These are phyloP conservation scores for Zelleria hepariella DNA, from an alignment of 2,888 invertebrate genomes.

Conservation along the genomic window DNA sequence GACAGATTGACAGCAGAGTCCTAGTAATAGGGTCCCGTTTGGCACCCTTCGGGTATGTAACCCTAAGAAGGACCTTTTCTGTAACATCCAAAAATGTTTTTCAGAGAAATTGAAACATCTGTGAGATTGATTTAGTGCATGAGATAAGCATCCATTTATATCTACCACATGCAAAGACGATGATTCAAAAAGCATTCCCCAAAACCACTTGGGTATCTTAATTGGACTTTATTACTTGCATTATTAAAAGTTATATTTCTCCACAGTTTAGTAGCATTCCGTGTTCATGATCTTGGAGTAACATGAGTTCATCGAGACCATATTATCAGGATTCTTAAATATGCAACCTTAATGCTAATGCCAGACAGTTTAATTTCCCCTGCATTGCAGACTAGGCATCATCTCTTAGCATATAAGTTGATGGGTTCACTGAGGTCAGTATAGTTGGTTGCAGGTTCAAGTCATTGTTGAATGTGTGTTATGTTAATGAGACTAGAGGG, in stretches of 20 bases:
- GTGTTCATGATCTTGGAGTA: not conserved
- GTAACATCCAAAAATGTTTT: no score
- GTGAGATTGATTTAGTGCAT: not conserved
- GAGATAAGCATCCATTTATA: not conserved
- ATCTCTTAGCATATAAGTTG: not conserved
- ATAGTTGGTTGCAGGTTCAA: not conserved
- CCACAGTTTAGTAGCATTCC: not conserved
- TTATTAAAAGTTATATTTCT: not conserved
- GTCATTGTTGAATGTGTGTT: not conserved
- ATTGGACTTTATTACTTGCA: not conserved
- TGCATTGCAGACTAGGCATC: not conserved
- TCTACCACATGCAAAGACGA: not conserved
- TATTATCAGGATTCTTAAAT: no score
- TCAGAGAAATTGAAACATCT: not conserved
- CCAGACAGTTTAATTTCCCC: no score
- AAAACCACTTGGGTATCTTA: not conserved
- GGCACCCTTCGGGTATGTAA: no score
- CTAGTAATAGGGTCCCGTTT: no score
- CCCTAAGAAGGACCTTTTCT: no score
- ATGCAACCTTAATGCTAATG: no score
- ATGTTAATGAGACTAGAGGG: not conserved
- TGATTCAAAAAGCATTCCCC: not conserved
- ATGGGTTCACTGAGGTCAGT: not conserved
- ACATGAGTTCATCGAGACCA: no score
- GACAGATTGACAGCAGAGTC: no score